These are phyloP conservation scores for Andrena fulva DNA, from an alignment of 2,888 invertebrate genomes.

Conservation along the genomic window DNA sequence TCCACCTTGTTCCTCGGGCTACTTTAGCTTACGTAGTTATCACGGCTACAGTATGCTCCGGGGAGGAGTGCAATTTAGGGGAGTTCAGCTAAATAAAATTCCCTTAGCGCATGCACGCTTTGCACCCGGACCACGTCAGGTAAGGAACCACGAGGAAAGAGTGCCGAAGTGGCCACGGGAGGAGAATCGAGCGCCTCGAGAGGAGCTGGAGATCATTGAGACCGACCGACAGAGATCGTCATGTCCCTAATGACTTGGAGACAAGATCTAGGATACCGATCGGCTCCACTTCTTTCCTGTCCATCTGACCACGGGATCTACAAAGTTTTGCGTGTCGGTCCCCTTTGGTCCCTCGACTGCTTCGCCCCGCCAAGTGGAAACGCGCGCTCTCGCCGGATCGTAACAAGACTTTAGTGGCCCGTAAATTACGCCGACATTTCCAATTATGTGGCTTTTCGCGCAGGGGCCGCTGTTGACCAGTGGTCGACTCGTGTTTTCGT, in stretches of 20 bases:
- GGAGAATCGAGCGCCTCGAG: constrained; percentile 8
- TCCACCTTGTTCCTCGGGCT: neutral
- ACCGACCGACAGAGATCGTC: constrained; percentile 74
- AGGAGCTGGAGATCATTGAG: constrained; percentile 21
- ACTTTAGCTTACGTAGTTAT: constrained; percentile 20
- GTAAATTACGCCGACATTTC: constrained; percentile 58
- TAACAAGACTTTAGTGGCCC: constrained; percentile 64
- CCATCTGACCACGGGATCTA: constrained; percentile 75
- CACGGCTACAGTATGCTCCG: neutral
- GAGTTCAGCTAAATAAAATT: no score
- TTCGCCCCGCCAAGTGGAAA: constrained; percentile 34
- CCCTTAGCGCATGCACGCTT: neutral
- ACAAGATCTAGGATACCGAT: constrained; percentile 77
- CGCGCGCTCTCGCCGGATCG: constrained; percentile 62
- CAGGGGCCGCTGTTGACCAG: constrained; percentile 23
- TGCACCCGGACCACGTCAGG: neutral
- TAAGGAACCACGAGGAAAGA: neutral
- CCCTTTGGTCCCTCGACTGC: constrained; percentile 54
- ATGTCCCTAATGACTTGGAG: constrained; percentile 80
- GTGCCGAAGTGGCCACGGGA: neutral
- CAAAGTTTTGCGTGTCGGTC: constrained; percentile 73
- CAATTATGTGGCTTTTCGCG: constrained; percentile 65
- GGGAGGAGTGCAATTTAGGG: no score
- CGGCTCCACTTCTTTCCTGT: constrained; percentile 41
- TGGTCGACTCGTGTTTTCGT: constrained; percentile 45